These are phyloP conservation scores for Prionchulus punctatus DNA, from an alignment of 2,888 invertebrate species.

Conservation along the genomic window DNA sequence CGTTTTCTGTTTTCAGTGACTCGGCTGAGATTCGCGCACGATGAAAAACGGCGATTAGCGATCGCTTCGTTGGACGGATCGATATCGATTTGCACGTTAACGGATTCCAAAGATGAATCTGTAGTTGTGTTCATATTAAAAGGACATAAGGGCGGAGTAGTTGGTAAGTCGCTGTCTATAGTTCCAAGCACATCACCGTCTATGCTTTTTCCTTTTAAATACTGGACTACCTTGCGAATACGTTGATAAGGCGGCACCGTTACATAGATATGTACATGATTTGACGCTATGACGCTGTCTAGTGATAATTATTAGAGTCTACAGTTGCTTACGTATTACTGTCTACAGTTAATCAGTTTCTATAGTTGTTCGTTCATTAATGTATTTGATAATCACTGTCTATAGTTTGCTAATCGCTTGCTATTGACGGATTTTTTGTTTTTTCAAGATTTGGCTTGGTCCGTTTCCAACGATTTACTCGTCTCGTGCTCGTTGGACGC, in stretches of 20 bases:
- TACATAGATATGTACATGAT: no score
- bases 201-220: no score
- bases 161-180: conserved; percentile 41
- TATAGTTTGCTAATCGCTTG: not conserved
- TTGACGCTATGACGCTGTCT: no score
- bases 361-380: not conserved
- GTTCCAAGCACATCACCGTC: no score
- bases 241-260: no score
- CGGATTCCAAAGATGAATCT: conserved; percentile 42
- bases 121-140: conserved; percentile 52
- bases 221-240: no score
- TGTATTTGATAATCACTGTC: not conserved
- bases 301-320: no score
- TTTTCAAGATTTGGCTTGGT: conserved; percentile 59
- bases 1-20: conserved; percentile 7
- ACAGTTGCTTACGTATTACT: not conserved
- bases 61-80: conserved; percentile 62
- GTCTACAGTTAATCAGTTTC: not conserved
- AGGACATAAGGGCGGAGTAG: conserved; percentile 58
- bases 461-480: conserved; percentile 62
- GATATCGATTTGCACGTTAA: conserved; percentile 52
- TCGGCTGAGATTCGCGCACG: conserved; percentile 50
- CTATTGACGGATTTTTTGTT: no score
- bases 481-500: conserved; percentile 60
- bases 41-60: conserved; percentile 59